Evolutionary conservation across 2,888 invertebrate genomes (phyloP).

Genomic region (Philaethria dido): DNA sequence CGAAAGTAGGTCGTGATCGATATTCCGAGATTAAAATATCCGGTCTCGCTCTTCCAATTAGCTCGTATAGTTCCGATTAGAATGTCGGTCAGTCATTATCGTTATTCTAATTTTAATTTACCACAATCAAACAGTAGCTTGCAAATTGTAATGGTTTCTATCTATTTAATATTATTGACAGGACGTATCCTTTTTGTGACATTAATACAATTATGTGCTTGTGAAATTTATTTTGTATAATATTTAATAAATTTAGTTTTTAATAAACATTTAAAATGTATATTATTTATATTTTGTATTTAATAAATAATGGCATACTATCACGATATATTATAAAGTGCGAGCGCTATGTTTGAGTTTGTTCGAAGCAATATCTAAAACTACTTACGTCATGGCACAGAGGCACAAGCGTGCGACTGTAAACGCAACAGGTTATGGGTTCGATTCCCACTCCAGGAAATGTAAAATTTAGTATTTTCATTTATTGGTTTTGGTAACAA

Average conservation of each 20-base stretch:
- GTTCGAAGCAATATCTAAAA: constrained; percentile 11
- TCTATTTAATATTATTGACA: not conserved
- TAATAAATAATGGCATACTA: not conserved
- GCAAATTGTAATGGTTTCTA: not conserved
- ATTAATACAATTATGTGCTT: too few species aligned
- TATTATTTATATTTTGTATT: not conserved
- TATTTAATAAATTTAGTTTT: not conserved
- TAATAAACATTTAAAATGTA: not conserved
- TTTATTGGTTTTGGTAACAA: too few species aligned
- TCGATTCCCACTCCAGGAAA: too few species aligned
- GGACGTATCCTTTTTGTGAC: too few species aligned
- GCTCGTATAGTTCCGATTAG: constrained; percentile 14
- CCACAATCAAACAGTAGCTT: constrained; percentile 2
- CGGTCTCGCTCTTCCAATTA: constrained; percentile 19
- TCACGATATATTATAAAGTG: not conserved
- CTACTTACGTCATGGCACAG: too few species aligned
- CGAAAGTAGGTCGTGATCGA: constrained; percentile 19
- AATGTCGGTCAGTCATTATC: constrained; percentile 20
- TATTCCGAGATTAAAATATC: constrained; percentile 18
- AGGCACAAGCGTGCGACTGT: too few species aligned
- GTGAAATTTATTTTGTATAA: not conserved
- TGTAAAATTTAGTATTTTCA: too few species aligned
- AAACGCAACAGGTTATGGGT: too few species aligned
- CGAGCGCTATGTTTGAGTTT: not conserved
- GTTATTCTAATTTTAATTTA: constrained; percentile 19